These are phyloP conservation scores for Etia nguti DNA, from an alignment of 2,113 vertebrate genomes.

Conservation along the genomic window DNA sequence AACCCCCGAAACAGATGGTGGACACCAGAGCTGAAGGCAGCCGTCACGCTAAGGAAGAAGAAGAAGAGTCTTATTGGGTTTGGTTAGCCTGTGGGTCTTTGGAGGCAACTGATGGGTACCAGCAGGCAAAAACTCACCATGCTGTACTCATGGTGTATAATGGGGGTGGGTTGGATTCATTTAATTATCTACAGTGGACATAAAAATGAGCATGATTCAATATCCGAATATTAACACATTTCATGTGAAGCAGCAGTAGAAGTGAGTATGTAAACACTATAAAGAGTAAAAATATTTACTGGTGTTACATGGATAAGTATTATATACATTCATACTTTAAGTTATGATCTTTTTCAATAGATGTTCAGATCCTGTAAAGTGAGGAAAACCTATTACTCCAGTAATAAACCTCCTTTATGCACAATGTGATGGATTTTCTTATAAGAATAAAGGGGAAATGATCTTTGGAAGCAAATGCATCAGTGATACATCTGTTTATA, in stretches of 20 bases:
- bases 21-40: neutral
- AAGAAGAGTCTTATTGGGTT: rapidly evolving
- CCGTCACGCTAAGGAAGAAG: rapidly evolving
- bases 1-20: neutral
- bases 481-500: rapidly evolving
- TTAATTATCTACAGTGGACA: neutral
- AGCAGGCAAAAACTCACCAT: neutral
- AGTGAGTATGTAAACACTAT: neutral
- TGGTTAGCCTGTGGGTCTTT: neutral
- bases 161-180: rapidly evolving
- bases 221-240: neutral
- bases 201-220: neutral
- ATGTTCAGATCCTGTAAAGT: neutral
- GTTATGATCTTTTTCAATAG: neutral
- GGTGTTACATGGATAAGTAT: neutral
- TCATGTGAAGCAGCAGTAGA: neutral
- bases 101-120: neutral
- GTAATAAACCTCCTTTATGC: neutral
- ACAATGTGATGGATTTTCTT: neutral
- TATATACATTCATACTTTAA: neutral
- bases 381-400: neutral
- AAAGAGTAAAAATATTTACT: neutral
- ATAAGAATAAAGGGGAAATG: neutral
- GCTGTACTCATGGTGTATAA: neutral
- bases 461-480: rapidly evolving